A percentile compares a stretch with the other conserved stretches of the same genome.
These are phyloP conservation scores for Drosophila chauvacae DNA, from an alignment of 1,140 invertebrate genomes.

Conservation along the genomic window DNA sequence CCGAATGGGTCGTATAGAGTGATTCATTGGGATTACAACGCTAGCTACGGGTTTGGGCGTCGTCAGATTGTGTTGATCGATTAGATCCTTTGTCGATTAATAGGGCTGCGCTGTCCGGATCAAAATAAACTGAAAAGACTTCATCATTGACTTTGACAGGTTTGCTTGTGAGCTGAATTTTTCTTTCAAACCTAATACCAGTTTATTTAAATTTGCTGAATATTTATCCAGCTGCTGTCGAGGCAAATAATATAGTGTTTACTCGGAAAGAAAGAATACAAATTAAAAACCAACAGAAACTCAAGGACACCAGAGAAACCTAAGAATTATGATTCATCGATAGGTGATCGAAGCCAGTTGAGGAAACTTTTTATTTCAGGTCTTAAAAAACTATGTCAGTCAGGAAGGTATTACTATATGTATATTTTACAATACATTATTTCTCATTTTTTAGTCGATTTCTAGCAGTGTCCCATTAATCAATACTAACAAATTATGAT, in stretches of 20 bases:
- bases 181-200: neutral
- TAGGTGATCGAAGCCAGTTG: neutral
- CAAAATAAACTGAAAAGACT: neutral
- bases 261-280: slow-evolving; percentile 2
- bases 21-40: slow-evolving; percentile 31
- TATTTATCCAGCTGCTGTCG: slow-evolving; percentile 36
- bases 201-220: slow-evolving; percentile 7
- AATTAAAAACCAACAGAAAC: slow-evolving; percentile 13
- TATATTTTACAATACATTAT: neutral
- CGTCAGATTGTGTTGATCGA: slow-evolving; percentile 12
- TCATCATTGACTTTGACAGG: neutral
- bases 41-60: neutral
- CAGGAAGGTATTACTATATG: too few species aligned
- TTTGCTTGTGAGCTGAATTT: neutral
- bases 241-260: slow-evolving; percentile 15
- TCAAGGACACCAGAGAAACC: slow-evolving; percentile 12
- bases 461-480: neutral
- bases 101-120: neutral
- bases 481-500: neutral
- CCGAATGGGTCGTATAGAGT: slow-evolving; percentile 21
- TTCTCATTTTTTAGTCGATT: neutral
- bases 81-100: slow-evolving; percentile 14
- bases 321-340: neutral
- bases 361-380: neutral
- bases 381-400: neutral